A percentile compares a stretch with the other conserved stretches of the same genome.
These are phyloP conservation scores for Harpagus bidentatus DNA, from an alignment of 2,113 vertebrate species.

Conservation along the genomic window DNA sequence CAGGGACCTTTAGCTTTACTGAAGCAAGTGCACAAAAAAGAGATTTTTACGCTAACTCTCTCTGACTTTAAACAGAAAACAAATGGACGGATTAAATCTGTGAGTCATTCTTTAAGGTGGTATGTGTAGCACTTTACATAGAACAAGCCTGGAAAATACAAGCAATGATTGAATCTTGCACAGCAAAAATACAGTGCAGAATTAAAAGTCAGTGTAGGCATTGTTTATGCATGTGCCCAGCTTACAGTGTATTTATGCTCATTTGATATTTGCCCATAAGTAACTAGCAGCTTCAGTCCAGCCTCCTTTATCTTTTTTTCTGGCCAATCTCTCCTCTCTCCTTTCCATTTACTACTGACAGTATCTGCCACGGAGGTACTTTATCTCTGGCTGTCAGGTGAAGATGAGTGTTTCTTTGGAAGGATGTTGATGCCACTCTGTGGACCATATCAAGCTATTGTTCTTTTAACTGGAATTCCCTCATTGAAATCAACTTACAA, in stretches of 20 bases:
- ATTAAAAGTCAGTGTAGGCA: not conserved
- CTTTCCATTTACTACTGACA: not conserved
- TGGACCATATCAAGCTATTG: not conserved
- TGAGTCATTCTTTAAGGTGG: constrained; percentile 6
- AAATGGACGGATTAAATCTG: constrained; percentile 25
- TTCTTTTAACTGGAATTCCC: not conserved
- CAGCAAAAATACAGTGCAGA: not conserved
- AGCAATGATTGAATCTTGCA: not conserved
- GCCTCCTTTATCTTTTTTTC: not conserved
- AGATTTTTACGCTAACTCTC: constrained; percentile 4
- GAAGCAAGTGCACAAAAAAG: not conserved
- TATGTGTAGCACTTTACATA: not conserved
- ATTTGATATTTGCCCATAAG: not conserved
- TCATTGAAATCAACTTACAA: not conserved
- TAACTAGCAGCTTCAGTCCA: not conserved
- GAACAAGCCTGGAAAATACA: not conserved
- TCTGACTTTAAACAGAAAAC: constrained; percentile 44
- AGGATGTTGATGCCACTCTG: not conserved
- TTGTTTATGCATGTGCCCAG: not conserved
- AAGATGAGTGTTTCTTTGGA: not conserved
- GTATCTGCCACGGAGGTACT: not conserved
- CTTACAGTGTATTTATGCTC: not conserved
- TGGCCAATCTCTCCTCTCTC: not conserved
- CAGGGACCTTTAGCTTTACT: constrained; percentile 5
- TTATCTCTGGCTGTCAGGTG: not conserved